Evolutionary conservation across 1,140 invertebrate species (phyloP).

Genomic region (Acromyrmex echinatior): DNA sequence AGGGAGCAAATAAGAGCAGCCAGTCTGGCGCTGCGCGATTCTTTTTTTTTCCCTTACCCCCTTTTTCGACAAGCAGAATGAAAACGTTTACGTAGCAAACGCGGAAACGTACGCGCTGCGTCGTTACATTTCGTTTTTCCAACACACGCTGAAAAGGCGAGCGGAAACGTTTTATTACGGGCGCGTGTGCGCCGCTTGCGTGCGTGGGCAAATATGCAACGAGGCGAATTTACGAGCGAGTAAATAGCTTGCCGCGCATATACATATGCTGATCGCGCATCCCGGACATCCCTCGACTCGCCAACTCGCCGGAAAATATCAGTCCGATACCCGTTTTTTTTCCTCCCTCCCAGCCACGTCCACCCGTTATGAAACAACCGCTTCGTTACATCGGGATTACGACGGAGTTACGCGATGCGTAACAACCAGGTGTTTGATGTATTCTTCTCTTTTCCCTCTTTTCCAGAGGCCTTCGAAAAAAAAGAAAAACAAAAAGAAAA

Average conservation of each 20-base stretch:
- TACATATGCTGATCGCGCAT: slow-evolving; percentile 39
- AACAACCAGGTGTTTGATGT: slow-evolving; percentile 23
- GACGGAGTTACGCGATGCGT: background rate
- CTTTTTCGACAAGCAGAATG: slow-evolving; percentile 20
- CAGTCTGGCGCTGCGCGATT: background rate
- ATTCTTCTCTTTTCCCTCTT: background rate
- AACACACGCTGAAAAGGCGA: background rate
- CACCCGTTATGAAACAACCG: slow-evolving; percentile 1
- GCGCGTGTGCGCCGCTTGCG: background rate
- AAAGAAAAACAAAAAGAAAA: background rate
- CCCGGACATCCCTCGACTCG: background rate
- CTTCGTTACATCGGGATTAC: slow-evolving; percentile 33
- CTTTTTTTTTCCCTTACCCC: background rate
- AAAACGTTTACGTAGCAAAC: slow-evolving; percentile 39
- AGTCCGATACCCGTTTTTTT: background rate
- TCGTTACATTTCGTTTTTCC: slow-evolving; percentile 26
- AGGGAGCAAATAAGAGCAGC: background rate
- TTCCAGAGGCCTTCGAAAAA: background rate
- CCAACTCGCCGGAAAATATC: slow-evolving; percentile 44
- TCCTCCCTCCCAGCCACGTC: background rate
- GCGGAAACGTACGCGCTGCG: background rate
- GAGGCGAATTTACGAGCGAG: slow-evolving; percentile 32
- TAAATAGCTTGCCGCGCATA: slow-evolving; percentile 37
- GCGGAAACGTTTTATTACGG: slow-evolving; percentile 30
- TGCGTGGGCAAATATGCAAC: slow-evolving; percentile 40